Base-by-base conservation (phyloP, 2,888 invertebrate species). In the Andricus curvator region DNA sequence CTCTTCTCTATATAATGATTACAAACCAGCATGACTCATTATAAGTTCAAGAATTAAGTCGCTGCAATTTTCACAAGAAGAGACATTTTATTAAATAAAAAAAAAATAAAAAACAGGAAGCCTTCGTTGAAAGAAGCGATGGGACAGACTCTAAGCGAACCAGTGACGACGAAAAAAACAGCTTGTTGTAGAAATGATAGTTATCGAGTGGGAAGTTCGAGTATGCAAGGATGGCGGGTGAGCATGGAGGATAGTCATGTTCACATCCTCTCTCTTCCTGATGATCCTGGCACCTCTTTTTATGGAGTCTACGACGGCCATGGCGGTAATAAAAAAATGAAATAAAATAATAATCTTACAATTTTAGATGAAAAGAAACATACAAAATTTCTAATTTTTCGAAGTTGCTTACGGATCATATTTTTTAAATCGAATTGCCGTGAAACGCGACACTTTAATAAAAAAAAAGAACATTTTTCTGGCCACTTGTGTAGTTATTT, bases 211-310 rank as follows among this genome's bases (percentile, higher is more conserved):
- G 99, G 98, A n/a, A 97, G 98, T 1, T 98, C 98, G 33, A 98
- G 98, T 91, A 99, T 99, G 99, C 99, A 99, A 93, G 99, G 99
- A 93, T 99, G 99, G 99, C 94, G 99, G 84, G 96, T 99, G 80
- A 98, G 98, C 86, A 99, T 99, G 99, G 99, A 99, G 94, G 99
- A 99, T 93, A 97, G 98, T 0, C 99, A 99, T 92, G 98, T 99
- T 76, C 98, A 99, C 89, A 97, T 99, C 86, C 94, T 99, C 22
- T 96, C 98, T 0, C 93, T 98, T 85, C 98, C 98, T 3, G 98
- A 98, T 90, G 99, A 99, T 93, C 97, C 98, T 44, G 96, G 96
- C 33, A 96, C 98, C 51, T 96, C 98, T 5, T 99, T 97, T 93
- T 99, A 99, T 94, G 99, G 97, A 9, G 99, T 99, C 0, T 99